Conservation (phyloP, 1,140 invertebrate species). For the Ruditapes philippinarum region DNA sequence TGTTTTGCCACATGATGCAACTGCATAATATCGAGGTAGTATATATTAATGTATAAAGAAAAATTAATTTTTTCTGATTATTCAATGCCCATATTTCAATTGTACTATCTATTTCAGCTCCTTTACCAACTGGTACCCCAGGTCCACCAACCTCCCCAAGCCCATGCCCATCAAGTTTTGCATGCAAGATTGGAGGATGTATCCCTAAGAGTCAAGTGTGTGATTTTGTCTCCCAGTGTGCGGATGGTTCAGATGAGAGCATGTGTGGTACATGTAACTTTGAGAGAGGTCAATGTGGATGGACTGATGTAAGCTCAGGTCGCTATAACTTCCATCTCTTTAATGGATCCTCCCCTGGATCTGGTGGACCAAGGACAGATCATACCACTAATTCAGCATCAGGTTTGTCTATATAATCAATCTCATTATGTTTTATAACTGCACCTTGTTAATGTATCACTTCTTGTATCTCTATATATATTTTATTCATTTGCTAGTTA, state of each 20-base stretch:
- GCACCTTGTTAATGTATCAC: no score
- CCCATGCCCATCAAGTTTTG: constrained; percentile 73
- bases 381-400: constrained; percentile 88
- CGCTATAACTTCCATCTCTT: constrained; percentile 92
- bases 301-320: constrained; percentile 91
- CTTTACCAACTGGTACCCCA: constrained; percentile 72
- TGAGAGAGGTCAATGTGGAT: constrained; percentile 89
- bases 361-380: constrained; percentile 91
- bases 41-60: no score
- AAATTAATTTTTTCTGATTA: background rate
- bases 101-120: constrained; percentile 61
- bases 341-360: constrained; percentile 89
- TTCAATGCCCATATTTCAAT: background rate
- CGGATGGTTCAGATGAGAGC: constrained; percentile 82
- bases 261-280: constrained; percentile 83
- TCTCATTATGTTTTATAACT: no score
- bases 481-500: no score
- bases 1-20: no score
- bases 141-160: constrained; percentile 73
- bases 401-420: constrained; percentile 68
- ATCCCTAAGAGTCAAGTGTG: constrained; percentile 87
- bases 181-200: constrained; percentile 75
- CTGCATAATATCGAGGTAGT: no score
- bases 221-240: constrained; percentile 90
- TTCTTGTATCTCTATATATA: no score